Evolutionary conservation across 2,888 invertebrate genomes (phyloP), one percentile per base, ranked within the genome.

Genomic region (Andrena haemorrhoa): DNA sequence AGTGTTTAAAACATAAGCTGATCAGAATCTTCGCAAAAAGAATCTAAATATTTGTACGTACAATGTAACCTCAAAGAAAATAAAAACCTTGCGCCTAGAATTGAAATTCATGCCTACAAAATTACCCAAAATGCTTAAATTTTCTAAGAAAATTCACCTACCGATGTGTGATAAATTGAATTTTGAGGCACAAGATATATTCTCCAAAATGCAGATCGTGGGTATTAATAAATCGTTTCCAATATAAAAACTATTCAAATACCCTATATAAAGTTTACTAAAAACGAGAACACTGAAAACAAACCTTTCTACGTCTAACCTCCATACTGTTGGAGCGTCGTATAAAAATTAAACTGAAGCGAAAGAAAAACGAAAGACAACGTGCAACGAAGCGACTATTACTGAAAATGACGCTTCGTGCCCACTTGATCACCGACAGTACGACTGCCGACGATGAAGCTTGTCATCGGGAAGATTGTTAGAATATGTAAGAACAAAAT

Each of bases 231-330:
- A 23, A 23, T 56, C 23, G 29, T 23, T 20, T 10, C 1, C 2
- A 61, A 53, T 0, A 2, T 6, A 20, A 6, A 29, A 56, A 76
- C 7, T 4, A 47, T 70, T 65, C 2, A 29, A 68, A 73, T 47
- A 61, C 20, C 31, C 26, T 66, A 53, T 26, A 10, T 16, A 5
- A 61, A 41, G n/a, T 29, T 69, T 56, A 63, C 16, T 51, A 66
- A 61, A 41, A 69, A 49, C 8, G 56, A 53, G 41, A 16, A 74
- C 51, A 12, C 7, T 66, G 20, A 23, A 61, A 74, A 88, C 88
- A 51, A 80, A 90, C 90, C 88, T 90, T 90, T 75, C 91, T 85
- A 66, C 66, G 86, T 26, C 88, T 87, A 47, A 89, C 75, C 66
- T 82, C 88, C 91, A 90, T 91, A 26, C 61, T 56, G 66, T 49